A percentile compares a stretch with the other conserved stretches of the same genome.
Evolutionary conservation across 1,140 invertebrate genomes (phyloP).

Genomic region (Globodera rostochiensis): DNA sequence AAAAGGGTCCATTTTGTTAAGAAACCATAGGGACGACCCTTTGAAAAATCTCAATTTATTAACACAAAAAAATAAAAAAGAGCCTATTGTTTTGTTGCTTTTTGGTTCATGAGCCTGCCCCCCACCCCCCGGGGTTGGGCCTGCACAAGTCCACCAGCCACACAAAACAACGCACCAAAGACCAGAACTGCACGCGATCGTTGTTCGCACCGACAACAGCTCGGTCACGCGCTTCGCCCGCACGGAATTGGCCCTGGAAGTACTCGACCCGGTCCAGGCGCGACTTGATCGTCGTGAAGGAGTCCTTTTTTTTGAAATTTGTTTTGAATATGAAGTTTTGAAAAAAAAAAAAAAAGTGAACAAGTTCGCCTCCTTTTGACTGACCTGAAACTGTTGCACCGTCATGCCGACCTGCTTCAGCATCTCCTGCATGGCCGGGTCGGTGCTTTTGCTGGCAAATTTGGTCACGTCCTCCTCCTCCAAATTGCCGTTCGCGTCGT

Average conservation of each 20-base stretch:
- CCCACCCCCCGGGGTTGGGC: too few species aligned
- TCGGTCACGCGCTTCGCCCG: conserved; percentile 67
- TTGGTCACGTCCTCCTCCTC: conserved; percentile 64
- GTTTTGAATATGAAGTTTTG: too few species aligned
- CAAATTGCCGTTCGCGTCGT: conserved; percentile 61
- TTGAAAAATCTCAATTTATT: too few species aligned
- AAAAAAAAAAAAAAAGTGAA: conserved; percentile 27
- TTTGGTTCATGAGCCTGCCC: too few species aligned
- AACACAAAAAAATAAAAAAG: too few species aligned
- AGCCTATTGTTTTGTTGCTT: too few species aligned
- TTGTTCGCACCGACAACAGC: conserved; percentile 66
- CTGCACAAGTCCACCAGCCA: too few species aligned
- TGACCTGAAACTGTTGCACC: conserved; percentile 44
- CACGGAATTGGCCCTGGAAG: conserved; percentile 65
- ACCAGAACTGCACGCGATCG: conserved; percentile 67
- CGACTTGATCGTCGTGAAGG: conserved; percentile 64
- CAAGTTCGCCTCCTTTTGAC: conserved; percentile 19
- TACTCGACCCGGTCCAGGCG: conserved; percentile 66
- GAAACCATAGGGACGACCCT: too few species aligned
- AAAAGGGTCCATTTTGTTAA: too few species aligned
- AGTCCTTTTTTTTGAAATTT: conserved; percentile 55
- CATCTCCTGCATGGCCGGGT: conserved; percentile 34
- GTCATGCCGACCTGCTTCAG: conserved; percentile 45
- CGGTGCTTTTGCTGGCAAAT: conserved; percentile 43
- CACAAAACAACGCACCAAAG: conserved; percentile 31